Evolutionary conservation across 1,140 invertebrate species (phyloP), one percentile per base, ranked within the genome.

Genomic region (Drosophila pseudoobscura): DNA sequence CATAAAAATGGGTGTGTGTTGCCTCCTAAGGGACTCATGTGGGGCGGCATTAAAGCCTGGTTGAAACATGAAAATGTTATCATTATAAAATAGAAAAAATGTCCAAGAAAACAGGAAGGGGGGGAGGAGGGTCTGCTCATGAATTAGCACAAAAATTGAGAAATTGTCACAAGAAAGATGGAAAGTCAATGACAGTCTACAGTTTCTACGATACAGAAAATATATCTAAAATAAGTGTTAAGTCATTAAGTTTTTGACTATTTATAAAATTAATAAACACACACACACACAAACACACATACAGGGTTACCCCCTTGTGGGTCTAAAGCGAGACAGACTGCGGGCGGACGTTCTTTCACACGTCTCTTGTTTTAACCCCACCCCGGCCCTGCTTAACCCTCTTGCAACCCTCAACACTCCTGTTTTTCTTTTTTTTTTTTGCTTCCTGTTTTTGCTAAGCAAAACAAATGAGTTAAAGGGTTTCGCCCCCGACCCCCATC

Each of bases 391-490:
- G 11, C 35, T 39, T 11, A 39, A 8, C 5, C 9, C 24, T n/a
- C 11, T 17, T 15, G 20, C 74, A 58, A 41, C 31, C 54, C 45
- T 50, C 60, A 56, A 54, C 50, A 53, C 22, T 47, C 57, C 0
- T 20, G 20, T 17, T 24, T 44, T 17, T 17, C 17, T 17, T 17
- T 0, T 17, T 17, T 17, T 50, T 46, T 51, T 45, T 59, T 73
- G 61, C 58, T 70, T 66, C 5, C 4, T 26, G 24, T 26, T 26
- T 26, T 26, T 26, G 24, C 24, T 87, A 83, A 87, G 78, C 78
- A 75, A 87, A 87, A 87, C 82, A 87, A 87, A 87, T 87, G 82
- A 87, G 82, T 88, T 87, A 87, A 87, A 87, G 82, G 83, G 82
- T 71, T 88, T 88, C 71, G 24, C 69, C 73, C 54, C 64, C 24